Conservation (phyloP, 2,113 vertebrate species). For the Nettapus auritus region DNA sequence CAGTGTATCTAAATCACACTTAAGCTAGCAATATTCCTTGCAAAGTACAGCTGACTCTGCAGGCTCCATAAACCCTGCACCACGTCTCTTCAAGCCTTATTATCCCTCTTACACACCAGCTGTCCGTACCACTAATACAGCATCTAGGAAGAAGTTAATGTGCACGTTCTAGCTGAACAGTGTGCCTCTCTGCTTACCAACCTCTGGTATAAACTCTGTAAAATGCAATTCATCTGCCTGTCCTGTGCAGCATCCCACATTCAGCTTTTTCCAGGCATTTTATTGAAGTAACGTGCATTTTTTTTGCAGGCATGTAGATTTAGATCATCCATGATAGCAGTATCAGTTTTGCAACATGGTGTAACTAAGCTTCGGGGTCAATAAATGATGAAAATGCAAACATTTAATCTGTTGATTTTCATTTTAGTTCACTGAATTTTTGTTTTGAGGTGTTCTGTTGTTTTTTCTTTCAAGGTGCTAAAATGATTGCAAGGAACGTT, state of each 20-base stretch:
- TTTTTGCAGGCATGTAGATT: not conserved
- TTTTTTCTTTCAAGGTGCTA: not conserved
- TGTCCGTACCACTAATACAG: not conserved
- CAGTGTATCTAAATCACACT: not conserved
- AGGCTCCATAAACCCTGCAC: conserved; percentile 15
- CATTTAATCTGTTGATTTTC: not conserved
- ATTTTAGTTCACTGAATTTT: not conserved
- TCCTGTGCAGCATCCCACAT: not conserved
- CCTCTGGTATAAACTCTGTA: not conserved
- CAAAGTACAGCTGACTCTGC: conserved; percentile 18
- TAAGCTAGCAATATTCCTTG: conserved; percentile 36
- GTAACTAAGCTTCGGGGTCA: not conserved
- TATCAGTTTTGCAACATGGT: not conserved
- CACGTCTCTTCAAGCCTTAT: not conserved
- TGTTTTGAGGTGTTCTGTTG: not conserved
- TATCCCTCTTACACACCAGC: conserved; percentile 34
- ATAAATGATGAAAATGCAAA: not conserved
- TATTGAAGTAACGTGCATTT: not conserved
- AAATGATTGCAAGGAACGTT: not conserved
- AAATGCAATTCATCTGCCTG: conserved; percentile 2
- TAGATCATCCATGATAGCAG: not conserved
- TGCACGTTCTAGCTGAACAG: not conserved
- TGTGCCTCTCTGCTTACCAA: not conserved
- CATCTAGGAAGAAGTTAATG: conserved; percentile 53
- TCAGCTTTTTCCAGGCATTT: not conserved